Base-by-base conservation (phyloP, 2,888 invertebrate species). In the Aradus depressus region DNA sequence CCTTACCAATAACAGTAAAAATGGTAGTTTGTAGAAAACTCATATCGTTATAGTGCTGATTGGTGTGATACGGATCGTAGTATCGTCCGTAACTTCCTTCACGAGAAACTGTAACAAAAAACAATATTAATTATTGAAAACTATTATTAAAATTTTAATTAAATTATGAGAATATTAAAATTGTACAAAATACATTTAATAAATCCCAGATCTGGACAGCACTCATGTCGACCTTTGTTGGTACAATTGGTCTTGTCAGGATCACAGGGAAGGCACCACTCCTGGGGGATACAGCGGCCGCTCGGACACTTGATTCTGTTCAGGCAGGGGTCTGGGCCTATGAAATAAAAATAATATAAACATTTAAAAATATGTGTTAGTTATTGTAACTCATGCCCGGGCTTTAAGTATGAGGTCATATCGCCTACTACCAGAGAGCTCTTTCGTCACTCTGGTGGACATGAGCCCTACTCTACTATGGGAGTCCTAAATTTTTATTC, bases 261-360 rank as follows among this genome's bases (percentile, higher is more conserved):
- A 14, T 55, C 56, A 52, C 67, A 65, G 62, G 74, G 72, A 60
- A 74, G 74, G 60, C 75, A 75, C 70, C 72, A 72, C 51, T 67
- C 64, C 3, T 64, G 65, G 2, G 75, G 72, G 48, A 75, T 72
- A 57, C 75, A 75, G 32, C 75, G 66, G 5, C 72, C 72, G 39
- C 63, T 47, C 19, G 18, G 62, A 59, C 67, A 67, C n/a, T 53
- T 51, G 21, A 67, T 56, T 55, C 65, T 66, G 4, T 62, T 64
- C 37, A 62, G 61, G 55, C 67, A 67, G 1, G 66, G 62, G 55
- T 62, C 52, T 35, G 48, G 52, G 50, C 71, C 73, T 68, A 59
- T 34, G 50, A 53, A 55, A 53, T 47, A 43, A 41, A 43, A 23
- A 37, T 21, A 34, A 19, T 3, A 6, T 25, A 6, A 12, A 37